phyloP scores from a whole-genome alignment of 2,113 vertebrate genomes.

The Lanius collurio region DNA sequence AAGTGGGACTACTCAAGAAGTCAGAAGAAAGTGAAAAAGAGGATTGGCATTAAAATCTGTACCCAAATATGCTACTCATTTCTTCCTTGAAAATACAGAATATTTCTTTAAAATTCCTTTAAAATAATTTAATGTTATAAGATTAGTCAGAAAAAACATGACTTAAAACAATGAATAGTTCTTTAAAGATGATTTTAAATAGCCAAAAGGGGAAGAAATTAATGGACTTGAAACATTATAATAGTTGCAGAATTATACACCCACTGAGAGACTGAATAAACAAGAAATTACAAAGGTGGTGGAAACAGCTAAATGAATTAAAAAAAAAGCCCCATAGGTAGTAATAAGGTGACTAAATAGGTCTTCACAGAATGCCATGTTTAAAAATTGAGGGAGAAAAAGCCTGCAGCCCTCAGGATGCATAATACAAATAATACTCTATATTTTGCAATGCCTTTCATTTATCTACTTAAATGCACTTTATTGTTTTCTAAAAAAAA shows the following conservation, averaged over 20 bases:
- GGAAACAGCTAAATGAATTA: background rate
- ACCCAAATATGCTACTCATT: background rate
- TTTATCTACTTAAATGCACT: background rate
- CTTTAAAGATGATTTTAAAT: background rate
- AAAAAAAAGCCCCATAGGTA: background rate
- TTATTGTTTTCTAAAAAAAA: background rate
- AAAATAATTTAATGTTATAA: background rate
- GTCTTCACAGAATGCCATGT: background rate
- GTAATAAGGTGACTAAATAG: background rate
- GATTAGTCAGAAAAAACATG: background rate
- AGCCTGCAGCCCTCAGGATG: background rate
- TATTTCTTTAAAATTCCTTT: background rate
- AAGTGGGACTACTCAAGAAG: background rate
- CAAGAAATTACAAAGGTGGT: background rate
- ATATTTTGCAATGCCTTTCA: background rate
- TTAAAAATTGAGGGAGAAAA: background rate
- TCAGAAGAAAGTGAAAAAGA: background rate
- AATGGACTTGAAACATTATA: background rate
- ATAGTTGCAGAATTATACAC: background rate
- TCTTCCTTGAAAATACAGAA: background rate
- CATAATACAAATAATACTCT: background rate
- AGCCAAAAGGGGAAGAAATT: background rate
- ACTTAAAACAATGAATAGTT: background rate
- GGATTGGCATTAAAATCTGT: background rate
- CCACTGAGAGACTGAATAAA: background rate